Conservation (phyloP, 2,113 vertebrate species). For the Semnornis frantzii region DNA sequence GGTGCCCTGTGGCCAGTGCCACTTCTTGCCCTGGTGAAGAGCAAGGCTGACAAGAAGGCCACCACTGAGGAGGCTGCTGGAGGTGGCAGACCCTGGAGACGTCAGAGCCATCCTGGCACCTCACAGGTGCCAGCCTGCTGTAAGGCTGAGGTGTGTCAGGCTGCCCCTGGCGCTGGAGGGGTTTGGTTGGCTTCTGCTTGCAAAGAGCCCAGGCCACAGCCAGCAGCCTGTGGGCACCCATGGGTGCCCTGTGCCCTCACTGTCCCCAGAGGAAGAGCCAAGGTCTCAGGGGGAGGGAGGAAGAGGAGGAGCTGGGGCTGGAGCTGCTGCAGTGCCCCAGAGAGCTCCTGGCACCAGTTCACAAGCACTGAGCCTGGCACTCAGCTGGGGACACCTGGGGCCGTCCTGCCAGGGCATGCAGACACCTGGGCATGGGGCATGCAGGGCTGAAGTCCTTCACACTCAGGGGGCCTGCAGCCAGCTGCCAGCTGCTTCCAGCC, state of each 20-base stretch:
- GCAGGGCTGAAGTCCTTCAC: not conserved
- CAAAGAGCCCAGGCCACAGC: not conserved
- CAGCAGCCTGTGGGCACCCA: not conserved
- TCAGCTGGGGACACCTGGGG: not conserved
- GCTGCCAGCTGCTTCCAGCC: not conserved
- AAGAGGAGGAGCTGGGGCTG: not conserved
- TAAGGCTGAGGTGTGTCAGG: not conserved
- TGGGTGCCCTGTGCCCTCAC: not conserved
- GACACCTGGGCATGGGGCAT: not conserved
- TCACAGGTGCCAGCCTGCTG: not conserved
- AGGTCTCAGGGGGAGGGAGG: not conserved
- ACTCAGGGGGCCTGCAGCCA: not conserved
- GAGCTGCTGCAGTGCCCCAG: not conserved
- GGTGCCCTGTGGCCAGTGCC: not conserved
- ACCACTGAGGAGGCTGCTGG: fast-evolving
- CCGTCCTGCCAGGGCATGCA: not conserved
- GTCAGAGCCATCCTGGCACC: not conserved
- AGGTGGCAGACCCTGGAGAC: not conserved
- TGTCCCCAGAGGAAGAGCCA: not conserved
- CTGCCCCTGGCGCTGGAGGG: not conserved
- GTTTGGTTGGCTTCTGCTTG: not conserved
- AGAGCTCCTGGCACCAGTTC: not conserved
- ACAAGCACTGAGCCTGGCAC: not conserved
- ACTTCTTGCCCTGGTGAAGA: not conserved
- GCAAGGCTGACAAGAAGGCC: not conserved